Base-by-base conservation (phyloP, 53 echinoderm and acorn worm genomes). In the Zoroaster sp. region DNA sequence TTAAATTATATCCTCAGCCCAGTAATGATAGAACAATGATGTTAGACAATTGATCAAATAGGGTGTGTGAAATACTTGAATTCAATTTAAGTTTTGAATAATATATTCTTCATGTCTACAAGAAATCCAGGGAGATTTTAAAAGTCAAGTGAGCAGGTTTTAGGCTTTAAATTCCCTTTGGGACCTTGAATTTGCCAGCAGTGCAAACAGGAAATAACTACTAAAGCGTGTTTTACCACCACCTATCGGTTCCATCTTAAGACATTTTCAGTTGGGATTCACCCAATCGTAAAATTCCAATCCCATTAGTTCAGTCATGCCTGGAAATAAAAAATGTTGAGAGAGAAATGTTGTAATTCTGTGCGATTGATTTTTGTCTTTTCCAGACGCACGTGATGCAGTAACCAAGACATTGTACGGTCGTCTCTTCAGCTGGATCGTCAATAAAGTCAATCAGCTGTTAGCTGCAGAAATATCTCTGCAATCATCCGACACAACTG, bases 371-470 rank as follows among this genome's bases (percentile, higher is more conserved):
- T 33, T 77, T 25, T 59, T 59, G 11, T 78, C 31, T 31, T 40
- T 70, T 47, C 6, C 66, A 94, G 98, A 96, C 90, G 94, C 92
- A 4, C 87, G 98, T 43, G 95, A 98, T 91, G 95, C 95, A 0
- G 91, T 98, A 89, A 87, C 98, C 33, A 98, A 98, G 75, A 91
- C 95, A 0, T 85, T 98, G 41, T 98, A 98, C 49, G 98, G 98
- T 18, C 92, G 98, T 70, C 92, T 98, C 72, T 98, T 98, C 74
- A 94, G 98, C 53, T 98, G 98, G 98, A 98, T 98, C 23, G 95
- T 98, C 25, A 98, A 98, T 86, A 98, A 98, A 89, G 86, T 98
- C 40, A 98, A 97, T 72, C 98, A 98, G 40, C 94, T 96, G 4
- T 75, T 98, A 52, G 98, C 98, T 38, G 92, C 98, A 18, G 95